phyloP scores from a whole-genome alignment of 1,140 invertebrate species.

The Cherax quadricarinatus region DNA sequence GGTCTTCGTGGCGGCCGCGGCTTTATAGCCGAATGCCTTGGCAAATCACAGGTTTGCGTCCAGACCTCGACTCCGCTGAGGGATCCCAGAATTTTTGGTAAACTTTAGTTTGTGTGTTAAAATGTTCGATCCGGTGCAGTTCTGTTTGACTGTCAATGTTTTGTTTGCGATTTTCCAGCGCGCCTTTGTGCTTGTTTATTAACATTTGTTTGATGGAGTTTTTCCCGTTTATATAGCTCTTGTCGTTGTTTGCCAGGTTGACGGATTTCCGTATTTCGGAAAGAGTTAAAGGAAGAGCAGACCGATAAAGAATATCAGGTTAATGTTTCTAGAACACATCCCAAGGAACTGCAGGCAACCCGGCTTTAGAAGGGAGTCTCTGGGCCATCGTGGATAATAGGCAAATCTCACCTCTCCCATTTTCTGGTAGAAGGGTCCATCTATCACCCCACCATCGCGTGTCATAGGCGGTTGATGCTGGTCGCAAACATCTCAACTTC shows the following conservation, averaged over 20 bases:
- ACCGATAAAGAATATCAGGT: background rate
- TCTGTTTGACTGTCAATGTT: slow-evolving; percentile 23
- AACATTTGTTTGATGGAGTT: background rate
- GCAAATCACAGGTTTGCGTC: slow-evolving; percentile 67
- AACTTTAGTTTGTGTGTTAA: slow-evolving; percentile 67
- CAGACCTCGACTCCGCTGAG: slow-evolving; percentile 24
- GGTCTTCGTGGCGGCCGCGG: slow-evolving; percentile 50
- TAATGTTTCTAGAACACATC: slow-evolving; percentile 19
- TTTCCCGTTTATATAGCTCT: background rate
- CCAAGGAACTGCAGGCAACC: slow-evolving; percentile 8
- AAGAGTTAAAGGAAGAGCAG: background rate
- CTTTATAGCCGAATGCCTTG: slow-evolving; percentile 70
- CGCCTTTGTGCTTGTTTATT: background rate
- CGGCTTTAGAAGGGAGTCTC: background rate
- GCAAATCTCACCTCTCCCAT: background rate
- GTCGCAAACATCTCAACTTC: background rate
- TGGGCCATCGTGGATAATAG: background rate
- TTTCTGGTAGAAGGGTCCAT: background rate
- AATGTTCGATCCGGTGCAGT: slow-evolving; percentile 60
- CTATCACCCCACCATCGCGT: background rate
- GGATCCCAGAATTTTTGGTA: slow-evolving; percentile 61
- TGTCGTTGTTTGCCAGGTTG: background rate
- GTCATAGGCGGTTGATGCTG: background rate
- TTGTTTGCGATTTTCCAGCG: background rate
- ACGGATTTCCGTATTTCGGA: background rate